Base-by-base conservation (phyloP, 2,113 vertebrate species). In the Coturnix japonica region DNA sequence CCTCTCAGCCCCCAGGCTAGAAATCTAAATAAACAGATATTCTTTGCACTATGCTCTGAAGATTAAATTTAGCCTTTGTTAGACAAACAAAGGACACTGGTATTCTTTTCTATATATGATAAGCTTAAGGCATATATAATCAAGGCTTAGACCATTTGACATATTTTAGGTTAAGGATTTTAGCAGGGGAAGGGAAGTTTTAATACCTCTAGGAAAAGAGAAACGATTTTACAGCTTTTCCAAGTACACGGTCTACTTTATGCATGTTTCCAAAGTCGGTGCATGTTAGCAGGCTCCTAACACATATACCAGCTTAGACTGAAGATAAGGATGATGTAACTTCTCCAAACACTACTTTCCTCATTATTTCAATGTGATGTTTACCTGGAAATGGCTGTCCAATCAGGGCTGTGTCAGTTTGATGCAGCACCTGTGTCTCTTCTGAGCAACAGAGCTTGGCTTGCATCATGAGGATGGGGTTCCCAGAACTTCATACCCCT, bases 11-110 rank as follows among this genome's bases (percentile, higher is more conserved):
- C 31, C 66, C 33, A 78, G 73, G 91, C 81, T 79, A 83, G 37
- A 81, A 91, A 59, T 49, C 51, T 71, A 73, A 93, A 92, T 53
- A 93, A 94, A 94, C 81, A 94, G 90, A 95, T 95, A 70, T 86
- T 89, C 75, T 89, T 92, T 91, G 86, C 72, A 35, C 78, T 71
- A 39, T 69, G 64, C 39, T 67, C 69, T 63, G 71, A 75, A 93
- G 76, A 67, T 93, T 86, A 74, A 95, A 95, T 57, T 90, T 92
- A 94, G 87, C 69, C 76, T 95, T 87, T 81, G 21, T 86, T 83
- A 91, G 43, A 77, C 85, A 87, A 95, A 91, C 46, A 66, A 85
- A 43, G 31, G 72, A 44, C 56, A 51, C 11, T 35, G 75, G 51
- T 71, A 76, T 30, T 73, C 46, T 81, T 77, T 85, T 71, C 82